Evolutionary conservation across 2,113 vertebrate genomes (phyloP).

Genomic region (Chrysochloris asiatica): DNA sequence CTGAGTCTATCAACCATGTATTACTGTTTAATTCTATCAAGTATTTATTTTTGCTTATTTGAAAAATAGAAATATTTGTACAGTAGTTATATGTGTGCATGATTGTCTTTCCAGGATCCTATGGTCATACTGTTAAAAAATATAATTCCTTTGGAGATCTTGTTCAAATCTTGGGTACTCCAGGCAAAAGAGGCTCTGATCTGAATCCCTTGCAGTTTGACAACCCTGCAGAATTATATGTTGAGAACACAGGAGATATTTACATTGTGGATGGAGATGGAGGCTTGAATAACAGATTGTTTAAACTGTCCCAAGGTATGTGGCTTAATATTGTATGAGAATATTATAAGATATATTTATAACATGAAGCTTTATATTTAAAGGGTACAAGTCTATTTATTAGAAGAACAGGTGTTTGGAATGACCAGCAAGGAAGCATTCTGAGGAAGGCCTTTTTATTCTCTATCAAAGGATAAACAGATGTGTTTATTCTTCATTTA

Average conservation of each 20-base stretch:
- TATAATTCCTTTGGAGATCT: slow-evolving; percentile 93
- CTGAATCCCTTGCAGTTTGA: slow-evolving; percentile 95
- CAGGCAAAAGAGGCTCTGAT: slow-evolving; percentile 90
- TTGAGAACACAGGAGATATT: slow-evolving; percentile 91
- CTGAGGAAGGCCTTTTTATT: background rate
- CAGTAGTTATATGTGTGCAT: background rate
- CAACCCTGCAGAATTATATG: slow-evolving; percentile 93
- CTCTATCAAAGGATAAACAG: too few relatives aligned
- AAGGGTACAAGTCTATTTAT: background rate
- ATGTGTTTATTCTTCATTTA: background rate
- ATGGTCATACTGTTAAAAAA: slow-evolving; percentile 94
- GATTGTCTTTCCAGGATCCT: slow-evolving; percentile 83
- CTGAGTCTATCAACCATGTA: background rate
- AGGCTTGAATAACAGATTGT: slow-evolving; percentile 94
- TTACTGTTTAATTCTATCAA: background rate
- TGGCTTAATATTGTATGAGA: background rate
- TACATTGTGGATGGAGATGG: slow-evolving; percentile 98
- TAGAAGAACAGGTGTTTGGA: background rate
- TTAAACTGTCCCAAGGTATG: slow-evolving; percentile 90
- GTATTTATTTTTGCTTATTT: slow-evolving; percentile 20
- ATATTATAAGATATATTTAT: background rate
- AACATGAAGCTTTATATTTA: background rate
- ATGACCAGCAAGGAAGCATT: background rate
- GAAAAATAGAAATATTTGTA: background rate
- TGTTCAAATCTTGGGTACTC: slow-evolving; percentile 90